These are phyloP conservation scores for Myocastor coypus DNA, from an alignment of 2,113 vertebrate species.

Conservation along the genomic window DNA sequence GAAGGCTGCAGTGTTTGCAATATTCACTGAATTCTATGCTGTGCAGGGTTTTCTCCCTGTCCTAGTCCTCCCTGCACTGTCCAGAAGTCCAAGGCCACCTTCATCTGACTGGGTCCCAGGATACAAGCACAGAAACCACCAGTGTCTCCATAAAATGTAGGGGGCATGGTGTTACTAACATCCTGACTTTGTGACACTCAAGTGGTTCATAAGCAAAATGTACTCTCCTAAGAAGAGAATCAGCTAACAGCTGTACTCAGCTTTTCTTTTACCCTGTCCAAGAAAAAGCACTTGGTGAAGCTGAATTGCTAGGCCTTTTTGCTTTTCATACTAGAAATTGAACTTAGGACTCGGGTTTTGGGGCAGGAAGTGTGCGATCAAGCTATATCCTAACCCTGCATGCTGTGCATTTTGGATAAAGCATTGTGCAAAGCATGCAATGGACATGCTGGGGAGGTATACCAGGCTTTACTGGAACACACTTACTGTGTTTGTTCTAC, in stretches of 20 bases:
- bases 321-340: too few relatives aligned
- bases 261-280: neutral
- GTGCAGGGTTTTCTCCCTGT: neutral
- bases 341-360: too few relatives aligned
- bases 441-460: too few relatives aligned
- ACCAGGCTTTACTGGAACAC: too few relatives aligned
- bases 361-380: too few relatives aligned
- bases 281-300: neutral
- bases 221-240: neutral
- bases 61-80: neutral
- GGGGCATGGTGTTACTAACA: neutral
- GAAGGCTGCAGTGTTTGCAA: neutral
- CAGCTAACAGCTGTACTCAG: neutral
- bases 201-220: neutral
- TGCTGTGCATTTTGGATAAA: neutral
- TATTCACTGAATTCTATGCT: neutral
- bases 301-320: neutral
- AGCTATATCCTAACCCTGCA: too few relatives aligned
- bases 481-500: too few relatives aligned
- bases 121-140: neutral
- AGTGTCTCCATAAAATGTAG: too few relatives aligned
- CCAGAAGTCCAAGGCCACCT: neutral
- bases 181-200: neutral
- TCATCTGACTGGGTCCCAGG: neutral
- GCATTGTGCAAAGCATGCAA: too few relatives aligned